Evolutionary conservation across 2,888 invertebrate species (phyloP).

Genomic region (Odontothrips loti): DNA sequence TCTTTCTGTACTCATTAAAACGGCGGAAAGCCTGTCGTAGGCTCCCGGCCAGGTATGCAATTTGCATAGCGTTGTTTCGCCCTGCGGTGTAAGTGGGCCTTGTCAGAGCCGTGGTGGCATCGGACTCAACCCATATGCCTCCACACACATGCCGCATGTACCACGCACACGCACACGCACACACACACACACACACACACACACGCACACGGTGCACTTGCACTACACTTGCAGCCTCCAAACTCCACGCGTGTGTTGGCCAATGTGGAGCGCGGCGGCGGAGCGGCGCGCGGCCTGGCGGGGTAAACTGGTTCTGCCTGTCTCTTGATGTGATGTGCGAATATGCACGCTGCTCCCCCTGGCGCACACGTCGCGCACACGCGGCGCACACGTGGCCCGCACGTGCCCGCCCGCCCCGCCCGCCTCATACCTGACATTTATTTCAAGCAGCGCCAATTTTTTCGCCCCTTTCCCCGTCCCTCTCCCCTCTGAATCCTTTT

Average conservation of each 20-base stretch:
- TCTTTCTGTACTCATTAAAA: too few species aligned
- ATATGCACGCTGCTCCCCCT: neutral
- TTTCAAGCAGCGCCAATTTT: neutral
- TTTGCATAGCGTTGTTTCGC: too few species aligned
- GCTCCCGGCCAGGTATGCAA: too few species aligned
- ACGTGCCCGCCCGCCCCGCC: neutral
- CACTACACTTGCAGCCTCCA: neutral
- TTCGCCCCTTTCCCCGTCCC: neutral
- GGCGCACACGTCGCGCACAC: neutral
- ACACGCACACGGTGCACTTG: neutral
- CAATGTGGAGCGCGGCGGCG: conserved; percentile 9
- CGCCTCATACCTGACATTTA: neutral
- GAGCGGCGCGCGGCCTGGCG: neutral
- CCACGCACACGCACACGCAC: neutral
- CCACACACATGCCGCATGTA: too few species aligned
- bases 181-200: neutral
- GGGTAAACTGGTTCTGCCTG: conserved; percentile 1
- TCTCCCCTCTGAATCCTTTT: neutral
- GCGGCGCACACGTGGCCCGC: neutral
- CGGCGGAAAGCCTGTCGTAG: too few species aligned
- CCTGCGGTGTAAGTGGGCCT: too few species aligned
- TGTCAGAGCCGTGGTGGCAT: too few species aligned
- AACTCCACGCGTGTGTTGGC: neutral
- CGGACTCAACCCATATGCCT: too few species aligned
- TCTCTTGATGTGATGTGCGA: neutral